phyloP scores from a whole-genome alignment of 2,797 vertebrate species.

The Micrastur ruficollis region DNA sequence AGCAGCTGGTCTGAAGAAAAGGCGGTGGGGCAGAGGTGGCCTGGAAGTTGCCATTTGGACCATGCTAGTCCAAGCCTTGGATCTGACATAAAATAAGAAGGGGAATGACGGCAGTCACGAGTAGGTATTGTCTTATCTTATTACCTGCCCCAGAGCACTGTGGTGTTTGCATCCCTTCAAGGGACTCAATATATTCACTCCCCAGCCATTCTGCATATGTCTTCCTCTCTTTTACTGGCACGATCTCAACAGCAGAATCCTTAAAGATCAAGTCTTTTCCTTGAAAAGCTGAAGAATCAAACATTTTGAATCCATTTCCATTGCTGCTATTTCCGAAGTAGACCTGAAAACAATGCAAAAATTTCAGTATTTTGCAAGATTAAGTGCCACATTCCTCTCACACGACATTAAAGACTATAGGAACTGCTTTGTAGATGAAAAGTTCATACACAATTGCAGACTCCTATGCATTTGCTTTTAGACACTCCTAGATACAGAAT shows the following conservation, averaged over 20 bases:
- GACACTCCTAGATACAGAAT: background rate
- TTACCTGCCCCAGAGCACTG: conserved; percentile 69
- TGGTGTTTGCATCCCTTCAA: conserved; percentile 79
- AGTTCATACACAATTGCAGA: background rate
- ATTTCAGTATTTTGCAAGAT: background rate
- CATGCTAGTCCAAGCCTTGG: background rate
- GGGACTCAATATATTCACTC: conserved; percentile 80
- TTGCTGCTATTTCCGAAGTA: conserved; percentile 79
- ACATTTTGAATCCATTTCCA: conserved; percentile 86
- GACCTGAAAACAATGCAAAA: conserved; percentile 70
- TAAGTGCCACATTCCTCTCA: background rate
- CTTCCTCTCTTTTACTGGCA: conserved; percentile 81
- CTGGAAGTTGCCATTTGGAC: background rate
- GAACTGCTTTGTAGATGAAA: background rate
- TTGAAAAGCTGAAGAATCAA: conserved; percentile 82
- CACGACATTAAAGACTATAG: background rate
- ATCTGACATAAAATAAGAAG: background rate
- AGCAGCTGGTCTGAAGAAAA: conserved; percentile 2
- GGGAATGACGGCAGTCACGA: background rate
- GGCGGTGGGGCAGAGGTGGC: background rate
- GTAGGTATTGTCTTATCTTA: background rate
- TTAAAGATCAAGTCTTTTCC: conserved; percentile 91
- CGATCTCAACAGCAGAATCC: conserved; percentile 82
- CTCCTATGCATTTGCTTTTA: background rate
- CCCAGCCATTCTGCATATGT: conserved; percentile 88